A percentile compares a stretch with the other conserved stretches of the same genome.
phyloP scores from a whole-genome alignment of 2,797 vertebrate genomes.

The Onychomys arenicola region DNA sequence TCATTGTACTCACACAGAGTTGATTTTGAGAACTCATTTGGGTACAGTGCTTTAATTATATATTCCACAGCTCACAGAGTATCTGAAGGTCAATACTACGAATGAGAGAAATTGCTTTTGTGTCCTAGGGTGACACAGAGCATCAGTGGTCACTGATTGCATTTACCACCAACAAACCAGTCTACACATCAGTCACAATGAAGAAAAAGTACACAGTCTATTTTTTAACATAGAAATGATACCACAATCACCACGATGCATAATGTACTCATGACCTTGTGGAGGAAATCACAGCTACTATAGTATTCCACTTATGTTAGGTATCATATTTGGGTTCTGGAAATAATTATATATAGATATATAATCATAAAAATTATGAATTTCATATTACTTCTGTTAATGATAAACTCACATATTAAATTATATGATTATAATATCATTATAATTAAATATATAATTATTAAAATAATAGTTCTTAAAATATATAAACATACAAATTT shows the following conservation, averaged over 20 bases:
- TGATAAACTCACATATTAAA: background rate
- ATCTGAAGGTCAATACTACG: slow-evolving; percentile 50
- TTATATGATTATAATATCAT: background rate
- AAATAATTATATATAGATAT: background rate
- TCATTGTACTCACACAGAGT: background rate
- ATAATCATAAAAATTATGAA: background rate
- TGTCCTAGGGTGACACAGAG: slow-evolving; percentile 16
- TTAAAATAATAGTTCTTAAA: no score
- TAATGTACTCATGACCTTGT: background rate
- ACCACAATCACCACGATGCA: background rate
- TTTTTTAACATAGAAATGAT: slow-evolving; percentile 23
- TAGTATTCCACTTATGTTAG: background rate
- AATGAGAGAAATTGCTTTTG: slow-evolving; percentile 11
- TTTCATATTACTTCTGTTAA: background rate
- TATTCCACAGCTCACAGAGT: background rate
- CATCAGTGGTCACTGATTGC: background rate
- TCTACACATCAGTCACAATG: background rate
- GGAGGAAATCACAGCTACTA: background rate
- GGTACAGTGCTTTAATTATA: slow-evolving; percentile 37
- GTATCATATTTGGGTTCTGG: background rate
- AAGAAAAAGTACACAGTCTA: background rate
- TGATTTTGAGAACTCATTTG: slow-evolving; percentile 66
- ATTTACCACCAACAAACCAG: slow-evolving; percentile 47
- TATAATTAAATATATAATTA: background rate
- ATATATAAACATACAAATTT: no score